Percentiles rank a stretch among this genome's conserved stretches.
These are phyloP conservation scores for Suricata suricatta DNA, from an alignment of 2,113 vertebrate species.

Conservation along the genomic window DNA sequence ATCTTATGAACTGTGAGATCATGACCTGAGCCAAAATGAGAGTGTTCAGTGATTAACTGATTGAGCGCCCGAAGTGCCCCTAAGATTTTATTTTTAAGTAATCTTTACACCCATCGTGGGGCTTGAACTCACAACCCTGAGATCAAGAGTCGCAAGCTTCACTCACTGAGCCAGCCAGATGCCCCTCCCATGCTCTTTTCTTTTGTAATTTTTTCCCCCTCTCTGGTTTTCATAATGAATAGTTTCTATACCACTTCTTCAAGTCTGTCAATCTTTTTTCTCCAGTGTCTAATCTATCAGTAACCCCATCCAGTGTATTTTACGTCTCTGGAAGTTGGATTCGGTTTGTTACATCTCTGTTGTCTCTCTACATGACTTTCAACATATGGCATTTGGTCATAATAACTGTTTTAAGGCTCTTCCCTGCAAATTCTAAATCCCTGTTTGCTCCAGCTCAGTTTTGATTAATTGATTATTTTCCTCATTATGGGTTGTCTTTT, in stretches of 20 bases:
- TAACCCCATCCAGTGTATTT: neutral
- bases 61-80: too few relatives aligned
- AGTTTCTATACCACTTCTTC: neutral
- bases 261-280: neutral
- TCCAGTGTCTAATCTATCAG: neutral
- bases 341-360: neutral
- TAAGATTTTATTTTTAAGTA: neutral
- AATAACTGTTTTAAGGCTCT: neutral
- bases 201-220: neutral
- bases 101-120: neutral
- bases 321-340: neutral
- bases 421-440: neutral
- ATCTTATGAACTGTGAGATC: too few relatives aligned
- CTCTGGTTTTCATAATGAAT: neutral
- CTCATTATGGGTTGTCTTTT: neutral
- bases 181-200: neutral
- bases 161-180: neutral
- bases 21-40: too few relatives aligned
- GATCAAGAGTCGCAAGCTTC: neutral
- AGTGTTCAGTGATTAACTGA: too few relatives aligned
- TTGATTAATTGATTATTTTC: conserved; percentile 36
- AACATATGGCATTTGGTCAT: neutral
- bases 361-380: neutral
- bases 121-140: neutral
- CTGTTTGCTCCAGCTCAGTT: neutral